These are phyloP conservation scores for Salmo trutta DNA, from an alignment of 2,797 vertebrate genomes.

Conservation along the genomic window DNA sequence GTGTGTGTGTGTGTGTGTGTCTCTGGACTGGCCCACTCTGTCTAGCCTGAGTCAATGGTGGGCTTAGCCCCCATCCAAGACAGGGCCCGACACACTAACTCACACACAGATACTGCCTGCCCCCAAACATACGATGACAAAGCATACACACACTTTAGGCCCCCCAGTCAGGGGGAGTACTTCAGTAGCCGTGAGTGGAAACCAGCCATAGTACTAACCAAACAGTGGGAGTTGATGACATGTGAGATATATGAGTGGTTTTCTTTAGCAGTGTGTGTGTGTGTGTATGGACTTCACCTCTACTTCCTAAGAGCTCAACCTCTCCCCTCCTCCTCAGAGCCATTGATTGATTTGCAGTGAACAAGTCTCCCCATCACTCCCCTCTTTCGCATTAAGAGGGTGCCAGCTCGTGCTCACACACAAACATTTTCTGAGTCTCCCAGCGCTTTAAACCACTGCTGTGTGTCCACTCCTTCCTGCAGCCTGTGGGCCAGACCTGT, in stretches of 20 bases:
- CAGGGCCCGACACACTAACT: neutral
- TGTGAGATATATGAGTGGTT: conserved; percentile 79
- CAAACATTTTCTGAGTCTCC: neutral
- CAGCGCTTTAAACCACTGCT: neutral
- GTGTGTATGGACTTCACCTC: conserved; percentile 66
- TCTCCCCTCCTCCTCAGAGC: conserved; percentile 33
- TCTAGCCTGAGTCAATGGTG: conserved; percentile 18
- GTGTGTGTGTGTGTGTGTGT: too few species aligned
- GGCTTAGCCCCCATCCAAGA: conserved; percentile 11
- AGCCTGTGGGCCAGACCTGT: neutral
- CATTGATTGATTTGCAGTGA: conserved; percentile 53
- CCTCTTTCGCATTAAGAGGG: conserved; percentile 33
- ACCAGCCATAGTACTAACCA: conserved; percentile 70
- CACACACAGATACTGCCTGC: neutral
- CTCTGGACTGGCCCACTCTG: conserved; percentile 34
- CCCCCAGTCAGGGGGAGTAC: conserved; percentile 42
- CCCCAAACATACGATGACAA: neutral
- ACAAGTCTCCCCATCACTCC: conserved; percentile 27
- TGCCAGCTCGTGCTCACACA: neutral
- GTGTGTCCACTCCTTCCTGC: neutral
- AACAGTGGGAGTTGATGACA: conserved; percentile 78
- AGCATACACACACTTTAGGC: neutral
- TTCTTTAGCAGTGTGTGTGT: conserved; percentile 66
- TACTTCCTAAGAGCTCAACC: conserved; percentile 66
- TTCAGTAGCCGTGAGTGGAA: conserved; percentile 47